These are phyloP conservation scores for Campoletis raptor DNA, from an alignment of 2,888 invertebrate species.

Conservation along the genomic window DNA sequence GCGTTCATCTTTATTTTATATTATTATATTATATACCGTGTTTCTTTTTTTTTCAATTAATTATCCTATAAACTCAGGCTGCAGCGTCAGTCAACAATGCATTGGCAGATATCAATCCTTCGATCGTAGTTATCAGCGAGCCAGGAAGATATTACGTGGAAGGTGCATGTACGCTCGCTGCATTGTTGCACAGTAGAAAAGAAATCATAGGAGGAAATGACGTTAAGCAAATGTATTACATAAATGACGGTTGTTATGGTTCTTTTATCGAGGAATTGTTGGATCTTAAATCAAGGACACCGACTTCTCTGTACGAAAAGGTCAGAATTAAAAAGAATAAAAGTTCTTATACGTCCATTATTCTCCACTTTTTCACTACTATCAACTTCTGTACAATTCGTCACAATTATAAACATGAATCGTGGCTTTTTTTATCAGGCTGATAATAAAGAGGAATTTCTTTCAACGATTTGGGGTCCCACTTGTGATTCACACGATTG, in stretches of 20 bases:
- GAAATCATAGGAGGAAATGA: conserved; percentile 77
- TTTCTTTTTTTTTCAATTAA: background rate
- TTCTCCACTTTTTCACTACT: background rate
- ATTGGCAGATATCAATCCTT: conserved; percentile 84
- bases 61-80: conserved; percentile 68
- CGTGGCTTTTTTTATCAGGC: conserved; percentile 57
- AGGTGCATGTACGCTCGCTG: conserved; percentile 87
- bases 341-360: background rate
- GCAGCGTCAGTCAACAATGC: conserved; percentile 86
- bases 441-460: conserved; percentile 71
- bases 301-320: conserved; percentile 70
- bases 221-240: conserved; percentile 86
- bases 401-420: background rate
- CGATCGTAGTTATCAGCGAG: conserved; percentile 86
- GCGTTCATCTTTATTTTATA: background rate
- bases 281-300: conserved; percentile 72
- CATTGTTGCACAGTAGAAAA: conserved; percentile 86
- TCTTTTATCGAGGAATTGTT: conserved; percentile 87
- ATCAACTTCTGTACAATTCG: no score
- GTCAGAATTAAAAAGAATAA: conserved; percentile 17
- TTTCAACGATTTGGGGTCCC: conserved; percentile 87
- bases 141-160: conserved; percentile 89
- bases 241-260: conserved; percentile 88
- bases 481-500: conserved; percentile 88
- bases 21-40: no score